Conservation (phyloP, 2,888 invertebrate genomes). For the Mantis religiosa region DNA sequence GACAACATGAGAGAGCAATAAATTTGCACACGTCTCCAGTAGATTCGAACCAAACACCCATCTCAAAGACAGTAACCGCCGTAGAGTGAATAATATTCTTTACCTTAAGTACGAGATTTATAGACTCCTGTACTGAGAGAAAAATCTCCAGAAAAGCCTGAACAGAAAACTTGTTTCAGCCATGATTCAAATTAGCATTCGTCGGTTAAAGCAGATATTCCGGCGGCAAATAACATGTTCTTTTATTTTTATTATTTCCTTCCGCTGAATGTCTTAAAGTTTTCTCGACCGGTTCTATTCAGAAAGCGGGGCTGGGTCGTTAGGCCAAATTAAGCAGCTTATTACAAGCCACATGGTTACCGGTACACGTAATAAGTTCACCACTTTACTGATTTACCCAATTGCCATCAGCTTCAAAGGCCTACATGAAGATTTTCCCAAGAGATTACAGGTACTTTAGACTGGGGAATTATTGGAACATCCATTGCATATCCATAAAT, state of each 20-base stretch:
- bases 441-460: too few species aligned
- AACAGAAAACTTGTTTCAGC: too few species aligned
- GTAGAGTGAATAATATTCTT: too few species aligned
- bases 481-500: too few species aligned
- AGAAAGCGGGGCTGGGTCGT: neutral
- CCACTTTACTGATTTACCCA: neutral
- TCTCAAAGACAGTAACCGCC: too few species aligned
- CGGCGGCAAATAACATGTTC: neutral
- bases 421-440: neutral
- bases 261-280: neutral
- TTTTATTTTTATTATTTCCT: neutral
- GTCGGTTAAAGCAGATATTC: neutral
- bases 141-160: too few species aligned
- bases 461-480: too few species aligned
- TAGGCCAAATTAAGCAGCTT: neutral
- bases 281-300: neutral
- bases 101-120: too few species aligned
- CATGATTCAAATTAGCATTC: neutral
- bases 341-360: neutral
- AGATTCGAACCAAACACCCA: too few species aligned
- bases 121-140: too few species aligned
- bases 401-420: neutral
- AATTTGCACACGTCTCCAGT: too few species aligned
- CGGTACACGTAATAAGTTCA: neutral
- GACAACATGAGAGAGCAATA: too few species aligned